Evolutionary conservation across 1,140 invertebrate species (phyloP).

Genomic region (Archivesica marissinica): DNA sequence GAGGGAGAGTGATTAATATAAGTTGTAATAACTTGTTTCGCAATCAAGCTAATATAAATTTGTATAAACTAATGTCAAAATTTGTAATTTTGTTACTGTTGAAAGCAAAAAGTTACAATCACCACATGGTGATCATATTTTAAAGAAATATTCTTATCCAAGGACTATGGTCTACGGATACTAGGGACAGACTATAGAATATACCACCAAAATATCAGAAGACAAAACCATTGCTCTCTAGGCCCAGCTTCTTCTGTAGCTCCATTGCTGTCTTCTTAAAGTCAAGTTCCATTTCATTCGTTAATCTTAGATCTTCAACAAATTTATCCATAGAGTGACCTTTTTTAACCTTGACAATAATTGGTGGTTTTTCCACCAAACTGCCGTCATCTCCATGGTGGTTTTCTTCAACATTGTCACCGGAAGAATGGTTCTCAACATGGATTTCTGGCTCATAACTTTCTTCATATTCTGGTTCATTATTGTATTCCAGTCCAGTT

Average conservation of each 20-base stretch:
- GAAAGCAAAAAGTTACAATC: no score
- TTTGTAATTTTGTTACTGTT: no score
- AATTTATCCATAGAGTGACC: conserved; percentile 42
- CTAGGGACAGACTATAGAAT: no score
- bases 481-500: conserved; percentile 10
- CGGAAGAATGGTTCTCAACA: background rate
- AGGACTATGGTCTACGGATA: no score
- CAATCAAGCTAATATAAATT: no score
- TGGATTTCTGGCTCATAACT: conserved; percentile 19
- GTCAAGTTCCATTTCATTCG: conserved; percentile 50
- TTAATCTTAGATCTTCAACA: conserved; percentile 55
- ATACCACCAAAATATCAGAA: no score
- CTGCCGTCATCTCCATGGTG: background rate
- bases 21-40: no score
- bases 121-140: no score
- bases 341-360: conserved; percentile 50
- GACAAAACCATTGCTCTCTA: conserved; percentile 40
- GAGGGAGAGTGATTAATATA: no score
- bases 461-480: conserved; percentile 8
- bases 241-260: conserved; percentile 58
- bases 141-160: no score
- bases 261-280: conserved; percentile 50
- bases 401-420: background rate
- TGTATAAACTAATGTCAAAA: no score
- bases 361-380: conserved; percentile 45